A percentile compares a stretch with the other conserved stretches of the same genome.
phyloP scores from a whole-genome alignment of 1,140 invertebrate species.

The Sycophila sp. region DNA sequence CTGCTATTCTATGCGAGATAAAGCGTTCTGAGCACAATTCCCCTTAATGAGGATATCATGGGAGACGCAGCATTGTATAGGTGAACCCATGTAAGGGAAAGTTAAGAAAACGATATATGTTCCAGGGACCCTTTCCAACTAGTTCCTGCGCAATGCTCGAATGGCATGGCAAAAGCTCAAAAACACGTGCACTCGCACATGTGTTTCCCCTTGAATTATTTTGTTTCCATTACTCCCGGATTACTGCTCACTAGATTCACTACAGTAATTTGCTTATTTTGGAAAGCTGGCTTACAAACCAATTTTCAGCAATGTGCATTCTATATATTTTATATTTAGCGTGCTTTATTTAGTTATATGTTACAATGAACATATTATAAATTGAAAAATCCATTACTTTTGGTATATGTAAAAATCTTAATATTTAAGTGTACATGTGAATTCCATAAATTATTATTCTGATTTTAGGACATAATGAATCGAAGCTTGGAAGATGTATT shows the following conservation, averaged over 20 bases:
- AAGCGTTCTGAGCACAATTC: slow-evolving; percentile 11
- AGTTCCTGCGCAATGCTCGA: background rate
- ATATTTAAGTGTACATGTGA: too few species aligned
- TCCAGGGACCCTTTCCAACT: background rate
- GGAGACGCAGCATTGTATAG: background rate
- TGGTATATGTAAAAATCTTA: too few species aligned
- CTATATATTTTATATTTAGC: too few species aligned
- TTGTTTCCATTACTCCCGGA: background rate
- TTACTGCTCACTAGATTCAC: too few species aligned
- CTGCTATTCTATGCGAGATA: background rate
- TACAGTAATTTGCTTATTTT: too few species aligned
- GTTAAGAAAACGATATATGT: slow-evolving; percentile 14
- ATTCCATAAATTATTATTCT: too few species aligned
- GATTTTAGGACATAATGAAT: slow-evolving; percentile 5
- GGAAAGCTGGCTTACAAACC: too few species aligned
- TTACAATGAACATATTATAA: too few species aligned
- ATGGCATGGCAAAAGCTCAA: background rate
- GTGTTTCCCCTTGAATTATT: background rate
- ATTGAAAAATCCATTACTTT: too few species aligned
- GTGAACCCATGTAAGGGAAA: background rate
- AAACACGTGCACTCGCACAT: background rate
- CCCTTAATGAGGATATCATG: slow-evolving; percentile 35
- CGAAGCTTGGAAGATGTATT: background rate
- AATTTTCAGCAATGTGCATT: too few species aligned
- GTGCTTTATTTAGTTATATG: background rate